A percentile compares a stretch with the other conserved stretches of the same genome.
phyloP scores from a whole-genome alignment of 2,113 vertebrate species.

The Pseudopodoces humilis region DNA sequence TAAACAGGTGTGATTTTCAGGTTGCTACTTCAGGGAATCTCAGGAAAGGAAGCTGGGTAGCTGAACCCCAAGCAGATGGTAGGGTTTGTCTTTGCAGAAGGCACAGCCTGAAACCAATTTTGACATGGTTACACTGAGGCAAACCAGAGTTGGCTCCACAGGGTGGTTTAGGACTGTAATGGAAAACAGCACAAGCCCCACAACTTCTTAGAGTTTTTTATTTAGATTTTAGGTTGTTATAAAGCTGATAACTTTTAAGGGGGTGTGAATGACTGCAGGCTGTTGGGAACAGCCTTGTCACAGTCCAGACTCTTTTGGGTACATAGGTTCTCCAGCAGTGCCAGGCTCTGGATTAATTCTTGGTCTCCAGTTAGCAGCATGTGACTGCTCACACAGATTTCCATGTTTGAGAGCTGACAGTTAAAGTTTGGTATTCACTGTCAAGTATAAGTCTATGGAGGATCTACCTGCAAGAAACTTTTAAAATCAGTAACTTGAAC shows the following conservation, averaged over 20 bases:
- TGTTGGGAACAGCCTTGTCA: not conserved
- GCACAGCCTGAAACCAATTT: conserved; percentile 1
- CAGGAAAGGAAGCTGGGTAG: not conserved
- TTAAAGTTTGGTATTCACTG: not conserved
- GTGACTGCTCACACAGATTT: not conserved
- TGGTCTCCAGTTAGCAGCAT: not conserved
- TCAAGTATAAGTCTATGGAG: accelerated
- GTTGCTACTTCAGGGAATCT: conserved; percentile 47
- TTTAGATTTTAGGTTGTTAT: not conserved
- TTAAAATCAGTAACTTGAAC: not conserved
- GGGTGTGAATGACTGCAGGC: not conserved
- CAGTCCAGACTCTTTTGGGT: not conserved
- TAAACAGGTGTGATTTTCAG: conserved; percentile 67
- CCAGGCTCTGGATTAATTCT: not conserved
- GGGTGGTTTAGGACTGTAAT: not conserved
- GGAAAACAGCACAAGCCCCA: not conserved
- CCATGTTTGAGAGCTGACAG: not conserved
- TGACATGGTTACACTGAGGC: not conserved
- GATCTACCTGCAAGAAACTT: not conserved
- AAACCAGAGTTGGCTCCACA: not conserved
- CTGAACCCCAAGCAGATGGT: conserved; percentile 45
- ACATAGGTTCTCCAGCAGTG: not conserved
- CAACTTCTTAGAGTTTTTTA: not conserved
- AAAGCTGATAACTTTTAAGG: not conserved
- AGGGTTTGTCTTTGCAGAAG: conserved; percentile 9